These are phyloP conservation scores for Cylloceria caligata DNA, from an alignment of 2,888 invertebrate genomes.

Conservation along the genomic window DNA sequence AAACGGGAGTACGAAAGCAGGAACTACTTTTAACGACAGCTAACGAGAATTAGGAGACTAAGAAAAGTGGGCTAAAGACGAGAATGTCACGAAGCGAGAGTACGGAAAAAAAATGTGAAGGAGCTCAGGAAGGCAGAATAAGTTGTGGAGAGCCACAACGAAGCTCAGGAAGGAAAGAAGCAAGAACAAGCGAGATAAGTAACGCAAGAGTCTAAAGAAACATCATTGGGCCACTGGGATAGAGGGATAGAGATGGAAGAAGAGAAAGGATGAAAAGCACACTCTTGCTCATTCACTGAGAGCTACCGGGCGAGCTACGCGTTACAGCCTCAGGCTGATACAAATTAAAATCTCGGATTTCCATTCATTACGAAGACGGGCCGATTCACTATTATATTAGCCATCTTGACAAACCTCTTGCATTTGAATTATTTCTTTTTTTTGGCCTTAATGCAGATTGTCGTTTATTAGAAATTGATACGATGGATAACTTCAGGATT, in stretches of 20 bases:
- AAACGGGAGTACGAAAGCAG: constrained; percentile 62
- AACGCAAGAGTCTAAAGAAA: constrained; percentile 40
- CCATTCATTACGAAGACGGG: constrained; percentile 49
- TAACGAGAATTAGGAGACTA: constrained; percentile 29
- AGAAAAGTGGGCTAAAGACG: constrained; percentile 33
- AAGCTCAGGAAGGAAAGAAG: constrained; percentile 12
- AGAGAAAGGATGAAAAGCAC: constrained; percentile 32
- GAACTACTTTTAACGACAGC: constrained; percentile 70
- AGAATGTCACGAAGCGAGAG: constrained; percentile 53
- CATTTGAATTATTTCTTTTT: background rate
- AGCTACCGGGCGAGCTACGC: constrained; percentile 4
- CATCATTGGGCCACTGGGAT: constrained; percentile 4
- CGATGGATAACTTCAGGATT: background rate
- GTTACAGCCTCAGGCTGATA: constrained; percentile 50
- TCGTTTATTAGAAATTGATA: constrained; percentile 13
- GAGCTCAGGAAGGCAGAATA: constrained; percentile 27
- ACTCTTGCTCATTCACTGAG: background rate
- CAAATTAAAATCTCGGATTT: constrained; percentile 64
- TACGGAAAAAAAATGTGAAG: constrained; percentile 56
- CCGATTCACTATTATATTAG: constrained; percentile 30
- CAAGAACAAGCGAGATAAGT: constrained; percentile 8
- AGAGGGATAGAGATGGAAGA: constrained; percentile 23
- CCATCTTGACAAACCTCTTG: constrained; percentile 15
- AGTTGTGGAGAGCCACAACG: constrained; percentile 22
- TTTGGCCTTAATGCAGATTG: background rate